Evolutionary conservation across 2,113 vertebrate genomes (phyloP).

Genomic region (Strigops habroptila): DNA sequence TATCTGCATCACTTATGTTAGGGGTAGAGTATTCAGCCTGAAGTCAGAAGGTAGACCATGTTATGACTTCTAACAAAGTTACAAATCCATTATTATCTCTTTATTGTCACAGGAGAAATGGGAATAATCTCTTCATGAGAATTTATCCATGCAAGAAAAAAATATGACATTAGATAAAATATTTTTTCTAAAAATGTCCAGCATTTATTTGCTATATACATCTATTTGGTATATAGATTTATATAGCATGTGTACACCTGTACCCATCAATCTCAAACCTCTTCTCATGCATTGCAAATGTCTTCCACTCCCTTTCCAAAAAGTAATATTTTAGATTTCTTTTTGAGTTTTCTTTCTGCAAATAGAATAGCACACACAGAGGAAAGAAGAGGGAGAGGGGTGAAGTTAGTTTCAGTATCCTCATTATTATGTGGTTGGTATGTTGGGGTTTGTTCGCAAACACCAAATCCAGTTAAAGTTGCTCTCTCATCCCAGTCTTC

Average conservation of each 20-base stretch:
- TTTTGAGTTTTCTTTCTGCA: neutral
- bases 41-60: neutral
- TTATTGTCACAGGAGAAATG: neutral
- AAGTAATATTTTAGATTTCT: neutral
- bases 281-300: neutral
- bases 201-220: neutral
- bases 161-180: neutral
- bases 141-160: neutral
- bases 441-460: accelerated
- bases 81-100: neutral
- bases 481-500: neutral
- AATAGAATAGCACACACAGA: neutral
- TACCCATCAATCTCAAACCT: neutral
- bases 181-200: neutral
- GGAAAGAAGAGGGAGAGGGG: accelerated
- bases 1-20: neutral
- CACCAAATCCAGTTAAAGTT: neutral
- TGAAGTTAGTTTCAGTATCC: neutral
- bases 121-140: neutral
- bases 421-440: neutral
- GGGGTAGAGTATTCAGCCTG: neutral
- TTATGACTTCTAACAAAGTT: neutral
- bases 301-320: neutral
- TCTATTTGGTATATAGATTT: neutral
- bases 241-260: neutral